These are phyloP conservation scores for Thereva unica DNA, from an alignment of 2,888 invertebrate genomes.

Conservation along the genomic window DNA sequence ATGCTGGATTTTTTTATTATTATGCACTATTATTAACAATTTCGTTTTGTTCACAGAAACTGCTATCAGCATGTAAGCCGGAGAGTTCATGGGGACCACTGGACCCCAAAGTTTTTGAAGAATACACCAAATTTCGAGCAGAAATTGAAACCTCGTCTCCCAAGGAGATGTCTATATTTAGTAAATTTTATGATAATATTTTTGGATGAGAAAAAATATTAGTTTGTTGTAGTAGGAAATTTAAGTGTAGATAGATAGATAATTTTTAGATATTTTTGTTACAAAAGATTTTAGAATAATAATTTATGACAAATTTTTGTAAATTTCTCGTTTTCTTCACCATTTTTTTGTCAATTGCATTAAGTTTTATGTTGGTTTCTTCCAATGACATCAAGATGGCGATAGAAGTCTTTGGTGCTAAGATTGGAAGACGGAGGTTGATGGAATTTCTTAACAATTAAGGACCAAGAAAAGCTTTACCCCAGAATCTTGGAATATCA, in stretches of 20 bases:
- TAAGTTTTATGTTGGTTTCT: no score
- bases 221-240: background rate
- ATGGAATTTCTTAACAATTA: no score
- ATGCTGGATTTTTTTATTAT: slow-evolving; percentile 1
- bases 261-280: background rate
- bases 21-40: background rate
- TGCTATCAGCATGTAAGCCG: slow-evolving; percentile 49
- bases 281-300: no score
- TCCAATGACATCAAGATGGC: no score
- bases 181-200: slow-evolving; percentile 50
- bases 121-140: slow-evolving; percentile 55
- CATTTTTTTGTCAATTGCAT: no score
- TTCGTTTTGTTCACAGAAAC: slow-evolving; percentile 49
- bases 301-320: no score
- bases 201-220: slow-evolving; percentile 48
- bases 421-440: no score
- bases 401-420: no score
- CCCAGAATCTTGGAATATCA: no score
- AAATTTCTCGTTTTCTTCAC: no score
- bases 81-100: slow-evolving; percentile 53
- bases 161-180: slow-evolving; percentile 38
- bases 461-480: no score
- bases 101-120: slow-evolving; percentile 55
- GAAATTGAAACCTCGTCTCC: slow-evolving; percentile 21
- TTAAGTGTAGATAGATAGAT: background rate